A percentile compares a stretch with the other conserved stretches of the same genome.
phyloP scores from a whole-genome alignment of 2,113 vertebrate species.

The Connochaetes taurinus region DNA sequence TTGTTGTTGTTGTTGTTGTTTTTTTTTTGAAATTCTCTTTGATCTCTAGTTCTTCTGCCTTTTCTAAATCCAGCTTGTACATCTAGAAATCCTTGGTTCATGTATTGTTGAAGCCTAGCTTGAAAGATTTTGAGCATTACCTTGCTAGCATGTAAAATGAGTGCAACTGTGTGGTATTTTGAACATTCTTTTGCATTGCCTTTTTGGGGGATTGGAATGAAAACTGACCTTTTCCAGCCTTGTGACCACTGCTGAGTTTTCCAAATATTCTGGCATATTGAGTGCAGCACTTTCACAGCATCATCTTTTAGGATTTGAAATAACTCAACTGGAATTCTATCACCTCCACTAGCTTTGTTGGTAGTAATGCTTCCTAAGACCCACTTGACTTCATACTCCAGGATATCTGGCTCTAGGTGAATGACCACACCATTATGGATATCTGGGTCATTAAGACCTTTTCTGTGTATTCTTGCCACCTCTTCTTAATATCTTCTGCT shows the following conservation, averaged over 20 bases:
- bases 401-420: background rate
- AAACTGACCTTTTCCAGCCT: background rate
- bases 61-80: background rate
- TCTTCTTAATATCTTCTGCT: background rate
- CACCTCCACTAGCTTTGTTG: background rate
- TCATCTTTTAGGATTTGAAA: background rate
- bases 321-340: background rate
- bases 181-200: background rate
- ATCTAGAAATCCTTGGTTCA: background rate
- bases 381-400: background rate
- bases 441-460: background rate
- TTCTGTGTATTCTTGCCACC: background rate
- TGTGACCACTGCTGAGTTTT: background rate
- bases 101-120: background rate
- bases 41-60: background rate
- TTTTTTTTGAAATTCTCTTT: background rate
- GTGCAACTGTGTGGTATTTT: background rate
- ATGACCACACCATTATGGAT: background rate
- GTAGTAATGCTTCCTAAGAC: background rate
- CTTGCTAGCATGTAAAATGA: background rate
- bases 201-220: background rate
- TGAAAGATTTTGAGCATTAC: background rate
- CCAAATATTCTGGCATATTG: background rate
- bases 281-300: background rate
- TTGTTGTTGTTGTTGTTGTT: no score